phyloP scores from a whole-genome alignment of 2,797 vertebrate species.

The Oreortyx pictus region DNA sequence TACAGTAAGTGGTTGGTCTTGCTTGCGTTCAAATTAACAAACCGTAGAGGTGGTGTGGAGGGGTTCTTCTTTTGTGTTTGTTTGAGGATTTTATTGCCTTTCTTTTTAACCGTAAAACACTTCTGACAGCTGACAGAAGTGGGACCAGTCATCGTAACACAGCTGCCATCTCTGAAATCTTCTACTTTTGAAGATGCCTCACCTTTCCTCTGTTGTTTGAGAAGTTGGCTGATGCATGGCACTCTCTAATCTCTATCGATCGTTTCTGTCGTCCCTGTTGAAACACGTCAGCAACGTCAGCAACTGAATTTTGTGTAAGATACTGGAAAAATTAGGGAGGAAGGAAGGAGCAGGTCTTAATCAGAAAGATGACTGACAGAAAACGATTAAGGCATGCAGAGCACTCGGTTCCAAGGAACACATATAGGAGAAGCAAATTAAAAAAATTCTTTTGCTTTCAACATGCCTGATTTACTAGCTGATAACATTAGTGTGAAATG shows the following conservation, averaged over 20 bases:
- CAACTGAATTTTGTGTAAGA: slow-evolving; percentile 40
- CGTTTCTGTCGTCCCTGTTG: slow-evolving; percentile 29
- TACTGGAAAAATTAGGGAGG: slow-evolving; percentile 45
- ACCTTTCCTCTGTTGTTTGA: neutral
- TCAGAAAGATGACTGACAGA: slow-evolving; percentile 45
- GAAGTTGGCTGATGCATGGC: neutral
- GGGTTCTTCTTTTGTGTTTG: neutral
- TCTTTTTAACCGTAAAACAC: neutral
- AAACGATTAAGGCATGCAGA: slow-evolving; percentile 42
- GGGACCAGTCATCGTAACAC: neutral
- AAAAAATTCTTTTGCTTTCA: slow-evolving; percentile 24
- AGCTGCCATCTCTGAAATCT: neutral
- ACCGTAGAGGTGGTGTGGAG: neutral
- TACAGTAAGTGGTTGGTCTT: neutral
- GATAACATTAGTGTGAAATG: slow-evolving; percentile 68
- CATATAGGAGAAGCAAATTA: slow-evolving; percentile 10
- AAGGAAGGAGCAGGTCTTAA: slow-evolving; percentile 46
- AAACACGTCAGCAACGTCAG: slow-evolving; percentile 49
- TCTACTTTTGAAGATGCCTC: slow-evolving; percentile 6
- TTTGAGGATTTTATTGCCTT: neutral
- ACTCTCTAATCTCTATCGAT: slow-evolving; percentile 45
- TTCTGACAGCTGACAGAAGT: neutral
- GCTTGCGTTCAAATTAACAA: neutral
- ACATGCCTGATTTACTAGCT: slow-evolving; percentile 40
- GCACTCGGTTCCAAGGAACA: slow-evolving; percentile 4